Percentiles rank a stretch among this genome's conserved stretches.
phyloP scores from a whole-genome alignment of 2,113 vertebrate genomes.

The Dolichotis patagonum region DNA sequence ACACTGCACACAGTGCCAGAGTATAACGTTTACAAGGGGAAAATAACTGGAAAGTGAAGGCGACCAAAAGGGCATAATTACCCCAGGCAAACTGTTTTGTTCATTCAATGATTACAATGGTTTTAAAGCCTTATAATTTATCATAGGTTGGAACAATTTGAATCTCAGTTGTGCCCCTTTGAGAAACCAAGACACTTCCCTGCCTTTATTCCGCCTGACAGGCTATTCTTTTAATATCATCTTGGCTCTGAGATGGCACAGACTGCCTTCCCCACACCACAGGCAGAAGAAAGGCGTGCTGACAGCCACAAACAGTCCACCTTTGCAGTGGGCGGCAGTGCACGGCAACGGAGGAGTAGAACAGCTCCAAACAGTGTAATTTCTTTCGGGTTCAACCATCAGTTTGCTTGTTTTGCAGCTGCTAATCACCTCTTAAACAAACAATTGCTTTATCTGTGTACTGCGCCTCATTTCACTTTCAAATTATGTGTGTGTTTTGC shows the following conservation, averaged over 20 bases:
- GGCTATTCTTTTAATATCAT: slow-evolving; percentile 76
- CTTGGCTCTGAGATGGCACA: slow-evolving; percentile 65
- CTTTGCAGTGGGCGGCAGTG: slow-evolving; percentile 72
- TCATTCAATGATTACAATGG: slow-evolving; percentile 81
- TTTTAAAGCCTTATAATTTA: slow-evolving; percentile 84
- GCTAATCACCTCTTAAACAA: slow-evolving; percentile 89
- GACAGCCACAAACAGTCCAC: slow-evolving; percentile 46
- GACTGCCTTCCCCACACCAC: slow-evolving; percentile 38
- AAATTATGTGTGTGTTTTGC: slow-evolving; percentile 86
- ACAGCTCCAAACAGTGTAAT: slow-evolving; percentile 83
- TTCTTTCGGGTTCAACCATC: slow-evolving; percentile 88
- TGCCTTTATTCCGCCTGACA: slow-evolving; percentile 75
- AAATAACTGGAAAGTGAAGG: slow-evolving; percentile 85
- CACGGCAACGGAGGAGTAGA: slow-evolving; percentile 80
- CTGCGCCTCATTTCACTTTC: slow-evolving; percentile 90
- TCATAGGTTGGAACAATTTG: slow-evolving; percentile 77
- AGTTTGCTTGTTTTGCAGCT: slow-evolving; percentile 87
- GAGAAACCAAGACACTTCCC: slow-evolving; percentile 75
- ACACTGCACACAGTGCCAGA: slow-evolving; percentile 76
- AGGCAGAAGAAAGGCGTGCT: neutral
- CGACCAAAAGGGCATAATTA: slow-evolving; percentile 83
- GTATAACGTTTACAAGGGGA: slow-evolving; percentile 81
- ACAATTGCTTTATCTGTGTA: slow-evolving; percentile 88
- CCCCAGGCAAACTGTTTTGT: slow-evolving; percentile 82
- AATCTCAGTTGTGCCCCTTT: slow-evolving; percentile 78